phyloP scores from a whole-genome alignment of 2,888 invertebrate genomes.

The Automeris io region DNA sequence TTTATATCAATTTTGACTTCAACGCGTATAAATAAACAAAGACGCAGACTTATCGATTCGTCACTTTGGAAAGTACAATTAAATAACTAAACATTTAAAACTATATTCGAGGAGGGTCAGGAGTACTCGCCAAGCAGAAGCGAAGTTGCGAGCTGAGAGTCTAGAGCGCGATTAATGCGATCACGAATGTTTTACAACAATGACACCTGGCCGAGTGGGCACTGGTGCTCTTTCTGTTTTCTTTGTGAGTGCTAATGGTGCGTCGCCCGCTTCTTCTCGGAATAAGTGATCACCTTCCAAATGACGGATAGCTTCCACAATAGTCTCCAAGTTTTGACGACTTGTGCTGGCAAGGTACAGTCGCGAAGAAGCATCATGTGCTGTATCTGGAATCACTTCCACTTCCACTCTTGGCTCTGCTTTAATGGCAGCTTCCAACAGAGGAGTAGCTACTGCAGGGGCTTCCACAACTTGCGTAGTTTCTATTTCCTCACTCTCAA shows the following conservation, averaged over 20 bases:
- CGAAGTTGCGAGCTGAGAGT: constrained; percentile 41
- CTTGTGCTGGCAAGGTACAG: constrained; percentile 80
- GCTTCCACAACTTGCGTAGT: constrained; percentile 27
- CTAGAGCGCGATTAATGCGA: constrained; percentile 50
- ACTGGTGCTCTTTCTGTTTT: constrained; percentile 68
- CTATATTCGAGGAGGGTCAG: constrained; percentile 72
- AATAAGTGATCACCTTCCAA: constrained; percentile 97
- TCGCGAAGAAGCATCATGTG: constrained; percentile 53
- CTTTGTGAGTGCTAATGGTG: constrained; percentile 78
- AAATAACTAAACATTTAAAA: constrained; percentile 65
- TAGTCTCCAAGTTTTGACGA: constrained; percentile 96
- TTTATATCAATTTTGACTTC: constrained; percentile 43
- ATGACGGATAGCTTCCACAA: constrained; percentile 98
- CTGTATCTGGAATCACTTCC: constrained; percentile 78
- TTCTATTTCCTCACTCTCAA: constrained; percentile 49
- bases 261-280: constrained; percentile 82
- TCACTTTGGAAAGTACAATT: constrained; percentile 72
- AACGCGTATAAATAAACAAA: constrained; percentile 56
- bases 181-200: constrained; percentile 93
- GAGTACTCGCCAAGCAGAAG: constrained; percentile 51
- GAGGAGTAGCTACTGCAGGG: constrained; percentile 76
- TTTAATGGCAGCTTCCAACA: constrained; percentile 91
- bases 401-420: constrained; percentile 91
- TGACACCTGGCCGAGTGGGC: constrained; percentile 90
- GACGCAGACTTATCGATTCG: constrained; percentile 72